Percentiles rank a stretch among this genome's conserved stretches.
Conservation (phyloP, 2,888 invertebrate species). For the Temnothorax rugatulus region DNA sequence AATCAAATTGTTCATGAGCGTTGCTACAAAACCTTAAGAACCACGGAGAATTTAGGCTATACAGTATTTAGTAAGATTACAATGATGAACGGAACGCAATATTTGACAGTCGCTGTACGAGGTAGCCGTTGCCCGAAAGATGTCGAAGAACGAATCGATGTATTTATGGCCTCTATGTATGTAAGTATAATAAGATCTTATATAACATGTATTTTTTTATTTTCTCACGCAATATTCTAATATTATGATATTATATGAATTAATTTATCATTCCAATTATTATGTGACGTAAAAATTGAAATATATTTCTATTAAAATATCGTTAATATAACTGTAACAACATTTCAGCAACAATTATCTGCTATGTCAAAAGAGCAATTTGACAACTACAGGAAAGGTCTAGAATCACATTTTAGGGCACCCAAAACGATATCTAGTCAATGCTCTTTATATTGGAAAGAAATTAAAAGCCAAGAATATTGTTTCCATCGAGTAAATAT, state of each 20-base stretch:
- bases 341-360: constrained; percentile 89
- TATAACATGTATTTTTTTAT: background rate
- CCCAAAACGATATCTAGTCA: constrained; percentile 92
- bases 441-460: constrained; percentile 93
- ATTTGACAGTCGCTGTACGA: constrained; percentile 93
- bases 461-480: constrained; percentile 95
- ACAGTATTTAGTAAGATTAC: constrained; percentile 91
- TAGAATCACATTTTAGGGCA: constrained; percentile 92
- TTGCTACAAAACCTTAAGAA: constrained; percentile 96
- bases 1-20: constrained; percentile 95
- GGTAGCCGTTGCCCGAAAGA: constrained; percentile 93
- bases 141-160: constrained; percentile 95
- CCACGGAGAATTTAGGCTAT: constrained; percentile 97
- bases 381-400: constrained; percentile 92
- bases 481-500: constrained; percentile 95
- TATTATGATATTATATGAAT: background rate
- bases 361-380: constrained; percentile 94
- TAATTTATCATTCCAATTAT: too few species aligned
- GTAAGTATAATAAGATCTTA: constrained; percentile 86
- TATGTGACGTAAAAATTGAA: background rate
- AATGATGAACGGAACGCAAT: constrained; percentile 94
- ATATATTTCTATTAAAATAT: constrained; percentile 28
- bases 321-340: constrained; percentile 42
- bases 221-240: background rate
- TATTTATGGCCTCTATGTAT: constrained; percentile 92